Evolutionary conservation across 2,113 vertebrate species (phyloP).

Genomic region (Cavia porcellus): DNA sequence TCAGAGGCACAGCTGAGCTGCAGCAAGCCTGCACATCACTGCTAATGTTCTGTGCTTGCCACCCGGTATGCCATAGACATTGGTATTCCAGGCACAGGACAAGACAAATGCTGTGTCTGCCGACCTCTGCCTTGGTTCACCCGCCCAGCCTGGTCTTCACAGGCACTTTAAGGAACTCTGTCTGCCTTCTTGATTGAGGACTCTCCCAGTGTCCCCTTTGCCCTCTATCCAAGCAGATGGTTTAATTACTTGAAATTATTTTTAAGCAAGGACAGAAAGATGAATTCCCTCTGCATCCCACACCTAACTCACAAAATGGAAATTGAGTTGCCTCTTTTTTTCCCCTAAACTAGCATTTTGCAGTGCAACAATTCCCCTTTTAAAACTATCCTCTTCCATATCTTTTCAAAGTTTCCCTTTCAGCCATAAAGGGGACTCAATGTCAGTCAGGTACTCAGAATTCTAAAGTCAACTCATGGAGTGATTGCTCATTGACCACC

Average conservation of each 20-base stretch:
- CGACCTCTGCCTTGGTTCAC: slow-evolving; percentile 61
- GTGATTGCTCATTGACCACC: slow-evolving; percentile 42
- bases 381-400: not conserved
- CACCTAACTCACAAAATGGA: slow-evolving; percentile 61
- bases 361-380: not conserved
- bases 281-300: slow-evolving; percentile 72
- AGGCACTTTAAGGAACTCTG: slow-evolving; percentile 5
- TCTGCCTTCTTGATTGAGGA: slow-evolving; percentile 58
- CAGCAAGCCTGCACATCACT: not conserved
- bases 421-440: not conserved
- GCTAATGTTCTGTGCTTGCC: not conserved
- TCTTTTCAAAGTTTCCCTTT: not conserved
- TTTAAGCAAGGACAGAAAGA: slow-evolving; percentile 72
- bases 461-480: slow-evolving; percentile 2
- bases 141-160: slow-evolving; percentile 44
- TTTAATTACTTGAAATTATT: slow-evolving; percentile 78
- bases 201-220: not conserved
- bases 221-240: slow-evolving; percentile 66
- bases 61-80: not conserved
- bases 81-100: slow-evolving; percentile 38
- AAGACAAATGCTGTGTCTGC: slow-evolving; percentile 62
- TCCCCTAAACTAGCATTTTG: slow-evolving; percentile 22
- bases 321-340: slow-evolving; percentile 50
- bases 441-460: slow-evolving; percentile 17
- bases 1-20: not conserved